Base-by-base conservation (phyloP, 2,797 vertebrate species). In the Sandelia bainsii region DNA sequence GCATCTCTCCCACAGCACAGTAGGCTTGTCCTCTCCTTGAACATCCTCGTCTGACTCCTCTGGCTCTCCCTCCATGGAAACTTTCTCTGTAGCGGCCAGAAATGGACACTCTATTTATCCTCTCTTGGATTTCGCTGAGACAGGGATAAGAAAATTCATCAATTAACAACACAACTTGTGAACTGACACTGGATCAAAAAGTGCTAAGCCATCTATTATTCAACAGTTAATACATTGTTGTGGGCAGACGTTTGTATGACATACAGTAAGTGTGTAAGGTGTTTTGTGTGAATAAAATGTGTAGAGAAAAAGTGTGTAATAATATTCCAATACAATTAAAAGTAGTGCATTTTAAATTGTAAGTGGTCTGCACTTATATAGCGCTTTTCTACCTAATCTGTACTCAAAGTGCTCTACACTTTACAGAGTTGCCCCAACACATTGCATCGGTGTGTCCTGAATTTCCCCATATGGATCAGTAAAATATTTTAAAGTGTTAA, bases 1-100 rank as follows among this genome's bases (percentile, higher is more conserved):
- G 67, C 70, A 82, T 72, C 81, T 94, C 80, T 95, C 88, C 94
- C 94, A 95, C 37, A 95, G 74, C 56, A 95, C 69, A 0, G 87
- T 65, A 12, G 83, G 52, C 67, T 58, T 62, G 17, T 66, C 69
- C 40, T 80, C 80, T 13, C 37, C 69, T 27, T 80, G 82, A 52
- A 65, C 48, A 20, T 92, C 83, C 27, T 90, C 83, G 4, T 88
- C 82, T 1, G 67, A 80, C 6, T 91, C 83, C 39, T 89, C 87
- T n/a, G 62, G 9, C 2, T 86, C 72, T 46, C 64, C 84, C 44
- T 91, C 90, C 89, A 91, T 91, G 58, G 54, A 63, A 34, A 16
- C 54, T 45, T 46, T 52, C 45, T 75, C 56, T 72, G 42, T 16
- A 29, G 46, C 4, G 4, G 3, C 4, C 40, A 72, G 34, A 23